These are phyloP conservation scores for Notarius quadriscutis DNA, from an alignment of 2,113 vertebrate genomes.

Conservation along the genomic window DNA sequence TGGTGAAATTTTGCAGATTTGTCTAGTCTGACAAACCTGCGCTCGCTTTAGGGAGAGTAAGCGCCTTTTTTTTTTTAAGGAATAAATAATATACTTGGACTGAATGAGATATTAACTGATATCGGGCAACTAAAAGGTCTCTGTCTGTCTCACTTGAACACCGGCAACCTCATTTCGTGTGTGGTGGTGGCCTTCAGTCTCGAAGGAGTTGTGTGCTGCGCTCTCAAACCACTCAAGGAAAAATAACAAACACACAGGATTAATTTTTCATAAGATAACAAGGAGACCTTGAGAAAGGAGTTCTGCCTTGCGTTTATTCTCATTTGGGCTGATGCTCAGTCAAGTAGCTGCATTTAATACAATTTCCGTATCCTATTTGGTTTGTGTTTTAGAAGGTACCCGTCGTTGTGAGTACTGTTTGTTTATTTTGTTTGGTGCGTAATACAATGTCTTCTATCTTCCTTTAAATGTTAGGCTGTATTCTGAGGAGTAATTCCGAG, in stretches of 20 bases:
- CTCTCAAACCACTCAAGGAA: constrained; percentile 2
- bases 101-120: background rate
- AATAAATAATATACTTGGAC: background rate
- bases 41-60: background rate
- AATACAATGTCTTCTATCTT: background rate
- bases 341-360: background rate
- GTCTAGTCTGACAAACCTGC: background rate
- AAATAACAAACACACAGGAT: constrained; percentile 4
- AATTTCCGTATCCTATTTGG: background rate
- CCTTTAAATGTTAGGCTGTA: background rate
- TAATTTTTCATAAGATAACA: constrained; percentile 2
- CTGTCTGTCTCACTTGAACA: constrained; percentile 8
- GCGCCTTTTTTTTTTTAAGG: no score
- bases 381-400: background rate
- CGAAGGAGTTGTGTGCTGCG: background rate
- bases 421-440: background rate
- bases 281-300: background rate
- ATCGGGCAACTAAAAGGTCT: background rate
- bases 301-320: constrained; percentile 18
- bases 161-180: background rate
- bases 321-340: constrained; percentile 4
- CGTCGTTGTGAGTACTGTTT: background rate
- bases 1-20: background rate
- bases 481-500: background rate
- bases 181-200: background rate